A percentile compares a stretch with the other conserved stretches of the same genome.
phyloP scores from a whole-genome alignment of 1,140 invertebrate species.

The Solenopsis fugax region DNA sequence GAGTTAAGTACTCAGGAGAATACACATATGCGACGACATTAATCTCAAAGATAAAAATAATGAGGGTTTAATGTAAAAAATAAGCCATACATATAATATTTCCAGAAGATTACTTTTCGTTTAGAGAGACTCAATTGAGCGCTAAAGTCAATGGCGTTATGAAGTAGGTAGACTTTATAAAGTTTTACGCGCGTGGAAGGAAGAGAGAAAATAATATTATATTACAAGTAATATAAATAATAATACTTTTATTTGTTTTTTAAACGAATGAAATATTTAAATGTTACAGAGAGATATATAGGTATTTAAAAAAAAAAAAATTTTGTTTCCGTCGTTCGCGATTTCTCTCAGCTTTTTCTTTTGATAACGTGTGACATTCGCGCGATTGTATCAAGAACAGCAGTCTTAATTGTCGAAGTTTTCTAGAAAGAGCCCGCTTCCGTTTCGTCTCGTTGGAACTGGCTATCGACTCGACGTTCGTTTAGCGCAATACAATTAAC shows the following conservation, averaged over 20 bases:
- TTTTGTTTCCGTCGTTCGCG: neutral
- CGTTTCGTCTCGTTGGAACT: slow-evolving; percentile 41
- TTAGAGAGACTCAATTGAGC: neutral
- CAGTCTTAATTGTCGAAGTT: slow-evolving; percentile 48
- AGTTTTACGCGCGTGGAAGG: neutral
- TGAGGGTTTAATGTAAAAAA: neutral
- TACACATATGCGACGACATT: slow-evolving; percentile 8
- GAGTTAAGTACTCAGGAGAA: neutral
- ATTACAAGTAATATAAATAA: neutral
- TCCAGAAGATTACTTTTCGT: neutral
- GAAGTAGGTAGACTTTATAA: neutral
- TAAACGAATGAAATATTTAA: slow-evolving; percentile 10
- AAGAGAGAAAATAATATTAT: neutral
- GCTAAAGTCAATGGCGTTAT: neutral
- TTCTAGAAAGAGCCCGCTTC: slow-evolving; percentile 27
- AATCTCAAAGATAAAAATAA: slow-evolving; percentile 2
- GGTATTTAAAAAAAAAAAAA: neutral
- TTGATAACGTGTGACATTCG: neutral
- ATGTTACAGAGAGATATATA: neutral
- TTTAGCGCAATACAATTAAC: slow-evolving; percentile 80
- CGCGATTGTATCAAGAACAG: slow-evolving; percentile 24
- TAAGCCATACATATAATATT: neutral
- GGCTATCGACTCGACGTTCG: slow-evolving; percentile 50
- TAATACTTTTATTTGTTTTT: neutral
- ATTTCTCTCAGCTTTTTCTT: neutral